Evolutionary conservation across 1,140 invertebrate species (phyloP).

Genomic region (Hetaerina americana): DNA sequence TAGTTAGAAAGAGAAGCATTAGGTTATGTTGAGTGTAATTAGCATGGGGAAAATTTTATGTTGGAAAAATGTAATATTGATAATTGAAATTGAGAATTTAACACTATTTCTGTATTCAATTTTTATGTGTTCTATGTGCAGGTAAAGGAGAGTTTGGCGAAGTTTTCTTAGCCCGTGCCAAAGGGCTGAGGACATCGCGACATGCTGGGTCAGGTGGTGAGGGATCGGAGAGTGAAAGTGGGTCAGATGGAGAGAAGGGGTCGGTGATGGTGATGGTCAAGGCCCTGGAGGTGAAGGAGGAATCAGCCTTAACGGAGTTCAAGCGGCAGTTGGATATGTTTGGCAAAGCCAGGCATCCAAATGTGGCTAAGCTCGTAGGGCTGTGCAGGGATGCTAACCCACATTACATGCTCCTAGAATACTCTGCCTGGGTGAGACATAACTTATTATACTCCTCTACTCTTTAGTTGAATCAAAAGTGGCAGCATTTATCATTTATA

Average conservation of each 20-base stretch:
- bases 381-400: slow-evolving; percentile 72
- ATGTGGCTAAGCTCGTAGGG: slow-evolving; percentile 64
- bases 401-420: slow-evolving; percentile 78
- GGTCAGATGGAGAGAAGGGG: slow-evolving; percentile 34
- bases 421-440: slow-evolving; percentile 85
- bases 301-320: slow-evolving; percentile 64
- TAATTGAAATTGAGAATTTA: too few species aligned
- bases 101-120: too few species aligned
- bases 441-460: too few species aligned
- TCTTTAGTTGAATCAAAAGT: too few species aligned
- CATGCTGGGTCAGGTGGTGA: slow-evolving; percentile 20
- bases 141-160: slow-evolving; percentile 86
- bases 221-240: slow-evolving; percentile 27
- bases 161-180: slow-evolving; percentile 60
- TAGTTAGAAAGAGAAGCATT: too few species aligned
- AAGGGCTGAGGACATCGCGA: slow-evolving; percentile 20
- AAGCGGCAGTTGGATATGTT: slow-evolving; percentile 77
- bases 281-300: slow-evolving; percentile 61
- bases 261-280: slow-evolving; percentile 55
- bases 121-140: too few species aligned
- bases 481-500: too few species aligned
- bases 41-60: too few species aligned
- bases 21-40: slow-evolving; percentile 10
- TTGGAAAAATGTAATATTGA: too few species aligned
- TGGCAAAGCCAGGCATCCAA: slow-evolving; percentile 61